Evolutionary conservation across 2,797 vertebrate genomes (phyloP), one percentile per base, ranked within the genome.

Genomic region (Hydrolagus colliei): DNA sequence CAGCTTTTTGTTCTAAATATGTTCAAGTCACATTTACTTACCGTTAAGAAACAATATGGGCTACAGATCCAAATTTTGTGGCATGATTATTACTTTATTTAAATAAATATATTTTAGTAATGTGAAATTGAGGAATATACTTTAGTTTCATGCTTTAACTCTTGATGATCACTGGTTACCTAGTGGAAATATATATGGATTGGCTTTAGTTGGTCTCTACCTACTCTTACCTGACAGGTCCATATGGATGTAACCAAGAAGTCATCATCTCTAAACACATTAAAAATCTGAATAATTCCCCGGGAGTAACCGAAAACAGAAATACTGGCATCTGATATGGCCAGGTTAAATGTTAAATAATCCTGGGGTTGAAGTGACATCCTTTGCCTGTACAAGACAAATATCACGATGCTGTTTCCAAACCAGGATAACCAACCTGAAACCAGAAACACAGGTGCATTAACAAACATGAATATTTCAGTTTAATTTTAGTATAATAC

Each of bases 401-500:
- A 96, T 87, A 96, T 95, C 89, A 96, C 95, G 87, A 96, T 88
- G 88, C 95, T 96, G 91, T 96, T 97, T 87, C 96, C 94, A 91
- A 97, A 95, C 96, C 95, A 97, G 78, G 97, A 95, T 75, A 96
- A 88, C 95, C 95, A 97, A 85, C 95, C 96, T 96, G 87, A 11
- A 73, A 88, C 88, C 86, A 72, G 88, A 89, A 79, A 88, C 72
- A 89, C 86, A 90, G n/a, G 14, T 16, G 16, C 14, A n/a, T 52
- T 67, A 82, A 14, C 10, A 32, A 27, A 35, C 18, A 52, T 52
- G 6, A 52, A 52, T 52, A 52, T 52, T 52, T 52, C 41, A 52
- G 41, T 52, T 52, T 52, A 52, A 52, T 52, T 52, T 52, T 52
- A 52, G 41, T 3, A 3, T 52, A 52, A 52, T 52, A 52, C 3